Conservation (phyloP, 37 sponge, comb jelly and placozoan genomes). For the Theonella swinhoei region DNA sequence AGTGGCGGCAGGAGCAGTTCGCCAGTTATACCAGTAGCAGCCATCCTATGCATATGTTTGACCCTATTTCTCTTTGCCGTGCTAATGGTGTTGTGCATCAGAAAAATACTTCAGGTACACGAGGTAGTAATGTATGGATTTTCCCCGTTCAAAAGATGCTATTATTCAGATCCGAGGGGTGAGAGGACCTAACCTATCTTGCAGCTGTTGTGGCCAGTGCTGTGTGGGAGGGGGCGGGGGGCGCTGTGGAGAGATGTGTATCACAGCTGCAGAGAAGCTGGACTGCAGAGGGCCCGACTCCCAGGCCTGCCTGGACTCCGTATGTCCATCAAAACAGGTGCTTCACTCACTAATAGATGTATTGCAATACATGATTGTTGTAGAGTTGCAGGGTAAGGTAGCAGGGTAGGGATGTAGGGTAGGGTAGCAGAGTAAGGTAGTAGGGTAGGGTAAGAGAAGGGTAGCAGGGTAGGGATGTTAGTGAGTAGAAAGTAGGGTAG, state of each 20-base stretch:
- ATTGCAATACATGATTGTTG: too few species aligned
- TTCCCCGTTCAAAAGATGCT: background rate
- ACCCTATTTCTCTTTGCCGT: conserved; percentile 30
- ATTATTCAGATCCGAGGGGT: too few species aligned
- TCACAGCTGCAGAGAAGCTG: conserved; percentile 9
- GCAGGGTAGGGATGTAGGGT: too few species aligned
- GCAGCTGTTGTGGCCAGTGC: background rate
- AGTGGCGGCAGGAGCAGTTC: background rate
- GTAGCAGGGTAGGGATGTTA: too few species aligned
- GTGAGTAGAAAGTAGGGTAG: too few species aligned
- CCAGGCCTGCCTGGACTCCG: conserved; percentile 53
- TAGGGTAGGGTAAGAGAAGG: too few species aligned
- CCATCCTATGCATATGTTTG: conserved; percentile 25
- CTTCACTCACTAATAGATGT: background rate
- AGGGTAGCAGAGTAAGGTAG: too few species aligned
- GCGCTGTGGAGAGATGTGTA: conserved; percentile 18
- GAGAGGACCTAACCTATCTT: too few species aligned
- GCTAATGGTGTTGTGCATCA: background rate
- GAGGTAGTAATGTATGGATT: background rate
- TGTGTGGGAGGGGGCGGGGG: background rate
- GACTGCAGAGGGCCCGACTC: conserved; percentile 58
- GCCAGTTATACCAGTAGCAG: conserved; percentile 46
- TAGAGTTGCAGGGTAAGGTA: too few species aligned
- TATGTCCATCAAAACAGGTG: conserved; percentile 70
- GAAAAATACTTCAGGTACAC: conserved; percentile 41